phyloP scores from a whole-genome alignment of 2,797 vertebrate genomes.

The Lepilemur septentrionalis region DNA sequence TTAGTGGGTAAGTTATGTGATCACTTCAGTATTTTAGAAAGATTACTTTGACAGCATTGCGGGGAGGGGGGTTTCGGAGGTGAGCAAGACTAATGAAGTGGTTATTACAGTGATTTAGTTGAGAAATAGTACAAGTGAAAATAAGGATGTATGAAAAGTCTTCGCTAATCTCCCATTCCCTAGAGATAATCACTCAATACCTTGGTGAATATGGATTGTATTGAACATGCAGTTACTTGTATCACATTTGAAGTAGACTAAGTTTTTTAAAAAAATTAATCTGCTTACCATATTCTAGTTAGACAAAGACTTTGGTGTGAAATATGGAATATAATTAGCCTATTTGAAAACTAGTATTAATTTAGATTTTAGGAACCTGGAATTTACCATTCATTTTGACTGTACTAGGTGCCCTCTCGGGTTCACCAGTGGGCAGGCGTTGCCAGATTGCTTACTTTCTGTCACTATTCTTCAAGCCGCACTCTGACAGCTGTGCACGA shows the following conservation, averaged over 20 bases:
- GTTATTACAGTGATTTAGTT: neutral
- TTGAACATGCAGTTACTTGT: neutral
- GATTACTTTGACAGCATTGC: rapidly evolving
- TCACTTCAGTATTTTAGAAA: rapidly evolving
- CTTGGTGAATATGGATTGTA: neutral
- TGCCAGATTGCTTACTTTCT: neutral
- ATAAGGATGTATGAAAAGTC: neutral
- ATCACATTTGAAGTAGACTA: rapidly evolving
- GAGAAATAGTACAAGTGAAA: rapidly evolving
- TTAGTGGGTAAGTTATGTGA: rapidly evolving
- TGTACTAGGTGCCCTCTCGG: neutral
- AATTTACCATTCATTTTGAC: neutral
- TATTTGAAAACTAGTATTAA: rapidly evolving
- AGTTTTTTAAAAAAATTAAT: neutral
- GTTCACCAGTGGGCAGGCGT: rapidly evolving
- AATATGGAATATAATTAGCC: rapidly evolving
- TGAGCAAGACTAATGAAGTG: neutral
- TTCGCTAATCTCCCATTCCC: rapidly evolving
- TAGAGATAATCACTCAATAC: rapidly evolving
- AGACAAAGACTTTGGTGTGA: neutral
- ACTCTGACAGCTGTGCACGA: conserved; percentile 96
- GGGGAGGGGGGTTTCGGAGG: neutral
- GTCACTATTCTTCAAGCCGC: conserved; percentile 85
- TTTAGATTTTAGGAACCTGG: neutral
- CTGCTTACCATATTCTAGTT: rapidly evolving